A percentile compares a stretch with the other conserved stretches of the same genome.
Conservation (phyloP, 1,140 invertebrate genomes). For the Oryctes rhinoceros region DNA sequence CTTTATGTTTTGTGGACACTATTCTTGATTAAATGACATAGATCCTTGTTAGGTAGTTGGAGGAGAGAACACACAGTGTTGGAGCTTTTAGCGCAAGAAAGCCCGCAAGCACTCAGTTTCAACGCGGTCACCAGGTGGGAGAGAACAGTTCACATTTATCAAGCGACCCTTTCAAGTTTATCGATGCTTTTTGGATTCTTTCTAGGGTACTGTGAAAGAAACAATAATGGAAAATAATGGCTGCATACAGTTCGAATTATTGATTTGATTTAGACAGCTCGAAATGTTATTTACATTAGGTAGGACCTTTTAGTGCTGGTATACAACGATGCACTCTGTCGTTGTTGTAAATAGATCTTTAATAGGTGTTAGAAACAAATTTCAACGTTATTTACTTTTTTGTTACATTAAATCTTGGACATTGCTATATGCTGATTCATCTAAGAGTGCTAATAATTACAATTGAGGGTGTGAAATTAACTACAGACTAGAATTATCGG, state of each 20-base stretch:
- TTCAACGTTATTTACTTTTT: too few relatives aligned
- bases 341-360: too few relatives aligned
- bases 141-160: conserved; percentile 3
- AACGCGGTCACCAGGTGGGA: neutral
- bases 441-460: too few relatives aligned
- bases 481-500: too few relatives aligned
- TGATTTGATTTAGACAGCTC: neutral
- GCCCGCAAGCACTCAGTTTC: neutral
- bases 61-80: neutral
- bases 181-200: neutral
- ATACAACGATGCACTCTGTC: too few relatives aligned
- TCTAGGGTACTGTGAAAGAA: neutral
- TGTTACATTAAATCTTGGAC: too few relatives aligned
- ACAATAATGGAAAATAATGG: conserved; percentile 8
- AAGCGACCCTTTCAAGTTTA: conserved; percentile 10
- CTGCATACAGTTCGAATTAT: neutral
- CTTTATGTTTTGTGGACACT: conserved; percentile 33
- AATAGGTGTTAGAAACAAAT: too few relatives aligned
- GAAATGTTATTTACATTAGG: neutral
- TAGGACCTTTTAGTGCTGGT: neutral
- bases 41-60: neutral
- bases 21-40: conserved; percentile 36
- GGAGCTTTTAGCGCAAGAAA: conserved; percentile 25
- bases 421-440: too few relatives aligned
- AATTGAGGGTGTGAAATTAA: too few relatives aligned